Base-by-base conservation (phyloP, 1,140 invertebrate genomes). In the Neuroterus valhalla region DNA sequence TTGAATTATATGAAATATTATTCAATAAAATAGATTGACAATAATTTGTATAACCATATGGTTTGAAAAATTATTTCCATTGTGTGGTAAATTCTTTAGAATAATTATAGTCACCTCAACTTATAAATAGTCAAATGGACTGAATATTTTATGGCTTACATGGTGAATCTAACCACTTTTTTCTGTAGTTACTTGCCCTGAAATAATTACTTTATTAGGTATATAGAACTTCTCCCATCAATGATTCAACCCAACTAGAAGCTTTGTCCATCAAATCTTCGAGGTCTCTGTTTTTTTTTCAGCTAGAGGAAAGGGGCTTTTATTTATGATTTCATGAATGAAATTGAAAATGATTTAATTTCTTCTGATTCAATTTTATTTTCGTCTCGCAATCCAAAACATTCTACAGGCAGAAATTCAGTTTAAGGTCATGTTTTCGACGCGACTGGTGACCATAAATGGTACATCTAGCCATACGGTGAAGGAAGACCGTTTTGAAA, bases 401-500 rank as follows among this genome's bases (percentile, higher is more conserved):
- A 62, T 78, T 80, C 70, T 68, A 52, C 48, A 78, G 78, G 62
- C 74, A 46, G 76, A 75, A 76, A 78, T 72, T 76, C 76, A 72
- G 75, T 78, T 81, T 77, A 79, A 81, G 74, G 80, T 72, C 77
- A 78, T 74, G 69, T 76, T 78, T 78, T 78, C 75, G 80, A 70
- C 73, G 4, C 15, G 44, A 76, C 72, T 72, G 23, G 50, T 77
- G 43, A 67, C 80, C 77, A 76, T 70, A 78, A 76, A 81, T 74
- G 75, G 78, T 68, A 70, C 70, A 79, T 68, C 77, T 78, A 81
- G 26, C 55, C 55, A 81, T 81, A 81, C 77, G 76, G 76, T 72
- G 80, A 76, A 81, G 74, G 72, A 79, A 79, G 77, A 77, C 77
- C 75, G 79, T 79, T 81, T 81, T 81, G 77, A 79, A 79, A 81